Base-by-base conservation (phyloP, 1,140 invertebrate species). In the Drosophila elegans region DNA sequence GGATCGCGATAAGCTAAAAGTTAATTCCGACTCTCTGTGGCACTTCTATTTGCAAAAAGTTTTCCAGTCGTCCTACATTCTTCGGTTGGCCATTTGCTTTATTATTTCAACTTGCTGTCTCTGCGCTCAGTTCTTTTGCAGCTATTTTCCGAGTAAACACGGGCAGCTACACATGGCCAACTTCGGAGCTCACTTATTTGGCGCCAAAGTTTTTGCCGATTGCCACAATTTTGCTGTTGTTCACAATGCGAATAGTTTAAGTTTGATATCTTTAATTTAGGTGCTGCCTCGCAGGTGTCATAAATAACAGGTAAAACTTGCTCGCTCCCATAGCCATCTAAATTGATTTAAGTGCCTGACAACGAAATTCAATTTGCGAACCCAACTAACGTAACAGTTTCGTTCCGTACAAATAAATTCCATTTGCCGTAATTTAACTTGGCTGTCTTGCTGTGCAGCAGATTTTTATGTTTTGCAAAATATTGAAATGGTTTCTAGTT, bases 401-500 rank as follows among this genome's bases (percentile, higher is more conserved):
- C 52, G 46, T 49, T 45, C 32, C 36, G 51, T 49, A 74, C 51
- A 78, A 86, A 81, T 76, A 88, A 82, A 86, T 86, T 86, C 49
- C 60, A 78, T 86, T 80, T 74, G 42, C 74, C 51, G 78, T 80
- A 71, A 75, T 83, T 84, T 73, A 49, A 49, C 13, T 49, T 49
- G 60, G 12, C 49, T 68, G 41, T 32, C 67, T 16, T 29, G 38
- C 42, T 61, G 53, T 59, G 54, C 57, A 59, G 32, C 62, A 81
- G 59, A 62, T 73, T 82, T 84, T 82, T 73, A 86, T 86, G 78
- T 69, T 56, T 71, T 67, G 79, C 55, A 79, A 88, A 79, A 88
- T 86, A 86, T 88, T 79, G 83, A 79, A 88, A 74, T 77, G 81
- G 84, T 79, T 69, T 79, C 78, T 73, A 63, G 71, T 60, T 86